Conservation (phyloP, 1,140 invertebrate genomes). For the Leptinotarsa defecta region DNA sequence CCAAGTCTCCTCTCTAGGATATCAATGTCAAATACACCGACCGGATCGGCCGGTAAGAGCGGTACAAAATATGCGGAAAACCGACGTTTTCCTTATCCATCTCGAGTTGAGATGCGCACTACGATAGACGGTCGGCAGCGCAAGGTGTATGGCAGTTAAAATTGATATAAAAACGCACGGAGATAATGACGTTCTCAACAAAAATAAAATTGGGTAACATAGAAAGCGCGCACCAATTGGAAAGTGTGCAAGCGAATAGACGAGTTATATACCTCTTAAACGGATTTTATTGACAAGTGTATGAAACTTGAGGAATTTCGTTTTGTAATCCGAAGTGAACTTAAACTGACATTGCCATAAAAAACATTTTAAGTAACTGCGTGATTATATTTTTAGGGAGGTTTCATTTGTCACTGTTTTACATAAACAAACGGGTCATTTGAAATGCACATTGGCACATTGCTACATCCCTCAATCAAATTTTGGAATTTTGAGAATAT, state of each 20-base stretch:
- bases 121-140: not conserved
- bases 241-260: conserved; percentile 7
- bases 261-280: not conserved
- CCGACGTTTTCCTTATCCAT: conserved; percentile 10
- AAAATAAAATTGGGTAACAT: conserved; percentile 20
- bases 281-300: not conserved
- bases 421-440: no score
- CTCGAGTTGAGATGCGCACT: conserved; percentile 4
- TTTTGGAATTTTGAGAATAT: no score
- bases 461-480: no score
- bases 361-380: no score
- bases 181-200: not conserved
- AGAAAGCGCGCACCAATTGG: conserved; percentile 6
- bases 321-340: conserved; percentile 12
- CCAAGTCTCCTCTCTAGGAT: conserved; percentile 13
- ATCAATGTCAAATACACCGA: conserved; percentile 34
- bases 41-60: not conserved
- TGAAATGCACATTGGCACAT: no score
- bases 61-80: conserved; percentile 35
- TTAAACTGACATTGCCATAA: not conserved
- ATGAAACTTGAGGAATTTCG: conserved; percentile 4
- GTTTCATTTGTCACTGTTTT: no score
- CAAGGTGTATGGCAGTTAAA: no score
- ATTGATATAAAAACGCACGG: no score
- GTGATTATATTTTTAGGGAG: no score